phyloP scores from a whole-genome alignment of 2,888 invertebrate species.

The Nomada lathburiana region DNA sequence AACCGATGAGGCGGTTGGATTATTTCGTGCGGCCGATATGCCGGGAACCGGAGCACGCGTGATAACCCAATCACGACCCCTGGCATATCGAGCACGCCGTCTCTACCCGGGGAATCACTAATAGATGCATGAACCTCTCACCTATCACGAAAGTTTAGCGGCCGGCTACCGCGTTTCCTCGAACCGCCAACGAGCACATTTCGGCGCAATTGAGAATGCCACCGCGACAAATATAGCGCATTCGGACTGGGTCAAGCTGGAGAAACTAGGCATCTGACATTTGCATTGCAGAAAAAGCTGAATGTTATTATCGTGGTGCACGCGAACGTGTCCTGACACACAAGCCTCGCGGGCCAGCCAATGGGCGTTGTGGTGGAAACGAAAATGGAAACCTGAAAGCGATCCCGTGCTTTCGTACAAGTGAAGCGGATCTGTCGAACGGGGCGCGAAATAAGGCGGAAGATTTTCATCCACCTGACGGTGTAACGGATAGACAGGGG shows the following conservation, averaged over 20 bases:
- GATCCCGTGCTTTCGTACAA: too few species aligned
- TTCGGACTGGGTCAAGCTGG: conserved; percentile 38
- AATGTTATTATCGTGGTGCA: conserved; percentile 35
- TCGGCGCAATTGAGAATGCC: conserved; percentile 53
- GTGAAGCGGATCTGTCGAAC: background rate
- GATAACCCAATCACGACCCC: conserved; percentile 33
- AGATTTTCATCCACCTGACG: background rate
- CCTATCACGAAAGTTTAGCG: conserved; percentile 62
- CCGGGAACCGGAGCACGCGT: conserved; percentile 17
- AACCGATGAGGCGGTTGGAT: background rate
- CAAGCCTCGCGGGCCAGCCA: background rate
- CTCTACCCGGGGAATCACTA: conserved; percentile 27
- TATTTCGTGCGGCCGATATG: conserved; percentile 2
- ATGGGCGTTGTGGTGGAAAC: background rate
- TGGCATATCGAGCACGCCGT: conserved; percentile 43
- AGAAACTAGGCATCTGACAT: conserved; percentile 49
- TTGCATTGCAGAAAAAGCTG: conserved; percentile 41
- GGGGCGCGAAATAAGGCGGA: background rate
- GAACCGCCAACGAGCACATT: conserved; percentile 7
- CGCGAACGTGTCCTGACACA: conserved; percentile 38
- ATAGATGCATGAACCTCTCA: conserved; percentile 59
- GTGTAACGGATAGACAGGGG: background rate
- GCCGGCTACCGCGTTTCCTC: conserved; percentile 27
- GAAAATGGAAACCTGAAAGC: conserved; percentile 28
- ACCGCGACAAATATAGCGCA: conserved; percentile 40